Conservation (phyloP, 2,113 vertebrate genomes). For the Chionis minor region DNA sequence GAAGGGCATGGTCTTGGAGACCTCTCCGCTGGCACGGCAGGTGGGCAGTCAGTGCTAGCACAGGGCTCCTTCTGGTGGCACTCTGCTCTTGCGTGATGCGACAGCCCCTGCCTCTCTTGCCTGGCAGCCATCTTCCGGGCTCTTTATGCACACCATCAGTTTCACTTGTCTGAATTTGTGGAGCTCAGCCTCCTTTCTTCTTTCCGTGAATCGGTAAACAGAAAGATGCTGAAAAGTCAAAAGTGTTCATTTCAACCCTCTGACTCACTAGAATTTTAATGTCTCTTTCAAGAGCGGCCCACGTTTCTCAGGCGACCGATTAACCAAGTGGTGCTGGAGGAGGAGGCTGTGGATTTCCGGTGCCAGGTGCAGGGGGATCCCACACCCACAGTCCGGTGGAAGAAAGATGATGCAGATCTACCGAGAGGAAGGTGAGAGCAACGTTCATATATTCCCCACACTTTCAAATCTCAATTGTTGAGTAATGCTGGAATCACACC, state of each 20-base stretch:
- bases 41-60: background rate
- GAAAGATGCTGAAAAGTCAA: conserved; percentile 18
- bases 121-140: background rate
- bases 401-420: conserved; percentile 91
- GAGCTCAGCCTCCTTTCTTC: conserved; percentile 19
- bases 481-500: background rate
- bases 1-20: accelerated
- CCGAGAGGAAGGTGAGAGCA: conserved; percentile 88
- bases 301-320: conserved; percentile 94
- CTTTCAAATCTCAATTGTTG: background rate
- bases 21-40: accelerated
- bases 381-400: conserved; percentile 94
- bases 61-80: background rate
- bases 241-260: background rate
- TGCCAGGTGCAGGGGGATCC: conserved; percentile 96
- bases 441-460: background rate
- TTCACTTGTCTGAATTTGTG: conserved; percentile 4
- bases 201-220: background rate
- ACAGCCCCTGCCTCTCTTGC: background rate
- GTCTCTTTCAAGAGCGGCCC: conserved; percentile 85
- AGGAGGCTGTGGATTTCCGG: conserved; percentile 92
- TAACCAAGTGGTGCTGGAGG: conserved; percentile 97
- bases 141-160: background rate
- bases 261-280: conserved; percentile 41
- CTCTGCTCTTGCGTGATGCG: background rate